Evolutionary conservation across 1,140 invertebrate species (phyloP).

Genomic region (Asbolus verrucosus): DNA sequence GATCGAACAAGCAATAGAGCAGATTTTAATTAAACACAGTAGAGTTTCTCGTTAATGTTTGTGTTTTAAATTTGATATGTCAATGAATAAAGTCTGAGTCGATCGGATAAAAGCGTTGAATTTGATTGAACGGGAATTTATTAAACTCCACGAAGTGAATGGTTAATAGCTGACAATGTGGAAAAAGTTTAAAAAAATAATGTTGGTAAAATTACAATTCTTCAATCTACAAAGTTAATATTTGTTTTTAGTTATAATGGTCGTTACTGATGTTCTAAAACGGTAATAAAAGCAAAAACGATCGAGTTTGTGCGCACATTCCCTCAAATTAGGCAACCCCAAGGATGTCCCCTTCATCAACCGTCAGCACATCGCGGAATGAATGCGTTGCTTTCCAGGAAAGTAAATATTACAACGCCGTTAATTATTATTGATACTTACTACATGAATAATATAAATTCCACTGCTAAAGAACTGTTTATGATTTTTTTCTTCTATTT

Average conservation of each 20-base stretch:
- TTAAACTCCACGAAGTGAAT: conserved; percentile 27
- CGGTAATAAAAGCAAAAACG: conserved; percentile 41
- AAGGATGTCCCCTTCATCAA: conserved; percentile 30
- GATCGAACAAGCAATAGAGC: no score
- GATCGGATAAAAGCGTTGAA: conserved; percentile 32
- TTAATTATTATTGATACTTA: conserved; percentile 23
- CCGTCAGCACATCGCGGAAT: conserved; percentile 30
- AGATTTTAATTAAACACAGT: no score
- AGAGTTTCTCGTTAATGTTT: no score
- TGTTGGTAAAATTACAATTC: conserved; percentile 32
- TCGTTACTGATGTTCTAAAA: conserved; percentile 38
- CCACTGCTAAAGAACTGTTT: not conserved
- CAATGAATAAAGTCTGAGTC: conserved; percentile 17
- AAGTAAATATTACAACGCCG: conserved; percentile 29
- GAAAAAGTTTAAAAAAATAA: conserved; percentile 18
- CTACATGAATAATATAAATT: no score
- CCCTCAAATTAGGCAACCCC: conserved; percentile 37
- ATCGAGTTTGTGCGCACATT: conserved; percentile 30
- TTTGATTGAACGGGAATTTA: conserved; percentile 28
- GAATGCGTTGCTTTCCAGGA: conserved; percentile 17
- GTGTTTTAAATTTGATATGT: conserved; percentile 32
- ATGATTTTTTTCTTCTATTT: conserved; percentile 15
- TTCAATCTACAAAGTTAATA: conserved; percentile 44
- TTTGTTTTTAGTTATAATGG: conserved; percentile 45
- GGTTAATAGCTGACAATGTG: conserved; percentile 23